Evolutionary conservation across 2,797 vertebrate genomes (phyloP), one percentile per base, ranked within the genome.

Genomic region (Mycteria americana): DNA sequence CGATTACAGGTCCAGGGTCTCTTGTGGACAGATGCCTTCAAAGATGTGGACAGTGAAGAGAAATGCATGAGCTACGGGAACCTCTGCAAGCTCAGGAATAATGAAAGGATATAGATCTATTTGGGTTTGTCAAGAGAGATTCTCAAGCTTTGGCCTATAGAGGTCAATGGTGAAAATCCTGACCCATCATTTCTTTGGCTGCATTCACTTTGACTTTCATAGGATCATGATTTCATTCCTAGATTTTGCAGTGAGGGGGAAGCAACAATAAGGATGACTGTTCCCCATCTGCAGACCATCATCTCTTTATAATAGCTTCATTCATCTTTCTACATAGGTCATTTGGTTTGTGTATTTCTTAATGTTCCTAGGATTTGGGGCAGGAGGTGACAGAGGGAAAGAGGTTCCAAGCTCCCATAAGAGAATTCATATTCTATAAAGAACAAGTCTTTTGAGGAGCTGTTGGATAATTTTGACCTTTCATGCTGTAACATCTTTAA

Each of bases 231-330:
- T 85, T 95, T 88, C 50, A 51, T 74, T 43, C 75, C 64, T 64
- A 69, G 46, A 73, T 59, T 79, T 81, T 37, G 39, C 22, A 59
- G 37, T 5, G 39, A 74, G 65, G 24, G 37, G 46, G 18, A 79
- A 59, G 39, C 46, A 90, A 79, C 67, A 92, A 27, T 37, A 76
- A 91, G 59, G 70, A 85, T 75, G 41, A n/a, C 77, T 84, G 83
- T 63, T 90, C 70, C 59, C 33, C 84, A 73, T 73, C 78, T 89
- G 65, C 79, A 92, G 76, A 39, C 69, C 67, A 88, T 84, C 60
- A 89, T 86, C 45, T 90, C 70, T 89, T 93, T 59, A 65, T 81
- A 91, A 91, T 46, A 62, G 69, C 79, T 89, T 53, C 64, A 85
- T 91, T 93, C 73, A 92, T 89, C 82, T 75, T 91, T 64, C 79